phyloP scores from a whole-genome alignment of 37 sponge, comb jelly and placozoan genomes.

The Chondrosia reniformis region DNA sequence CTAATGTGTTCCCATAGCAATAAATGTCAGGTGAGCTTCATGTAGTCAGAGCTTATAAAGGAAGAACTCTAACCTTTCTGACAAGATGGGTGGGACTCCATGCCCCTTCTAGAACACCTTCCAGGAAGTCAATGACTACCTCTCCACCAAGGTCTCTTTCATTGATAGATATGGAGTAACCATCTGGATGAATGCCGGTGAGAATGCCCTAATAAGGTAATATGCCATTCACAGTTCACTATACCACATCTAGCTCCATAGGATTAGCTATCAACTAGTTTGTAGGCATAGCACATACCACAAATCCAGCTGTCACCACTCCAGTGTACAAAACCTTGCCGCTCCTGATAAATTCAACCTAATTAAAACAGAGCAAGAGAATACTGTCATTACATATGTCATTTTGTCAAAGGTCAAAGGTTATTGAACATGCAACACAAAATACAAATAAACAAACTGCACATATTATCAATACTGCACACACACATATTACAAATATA shows the following conservation, averaged over 20 bases:
- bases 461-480: too few species aligned
- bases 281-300: slow-evolving; percentile 32
- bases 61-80: slow-evolving; percentile 52
- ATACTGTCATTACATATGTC: too few species aligned
- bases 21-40: too few species aligned
- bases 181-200: slow-evolving; percentile 44
- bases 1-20: background rate
- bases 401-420: too few species aligned
- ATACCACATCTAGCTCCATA: background rate
- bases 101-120: slow-evolving; percentile 32
- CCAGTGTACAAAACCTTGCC: slow-evolving; percentile 41
- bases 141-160: slow-evolving; percentile 57
- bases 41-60: too few species aligned
- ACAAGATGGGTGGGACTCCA: slow-evolving; percentile 36
- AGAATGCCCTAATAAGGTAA: slow-evolving; percentile 39
- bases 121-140: slow-evolving; percentile 28
- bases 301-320: slow-evolving; percentile 49
- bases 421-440: too few species aligned
- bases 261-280: background rate
- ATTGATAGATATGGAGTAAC: slow-evolving; percentile 57
- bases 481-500: background rate
- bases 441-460: too few species aligned
- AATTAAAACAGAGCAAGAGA: background rate
- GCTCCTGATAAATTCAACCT: slow-evolving; percentile 40
- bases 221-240: background rate